Percentiles rank a stretch among this genome's conserved stretches.
Evolutionary conservation across 2,888 invertebrate species (phyloP).

Genomic region (Uropetala carovei): DNA sequence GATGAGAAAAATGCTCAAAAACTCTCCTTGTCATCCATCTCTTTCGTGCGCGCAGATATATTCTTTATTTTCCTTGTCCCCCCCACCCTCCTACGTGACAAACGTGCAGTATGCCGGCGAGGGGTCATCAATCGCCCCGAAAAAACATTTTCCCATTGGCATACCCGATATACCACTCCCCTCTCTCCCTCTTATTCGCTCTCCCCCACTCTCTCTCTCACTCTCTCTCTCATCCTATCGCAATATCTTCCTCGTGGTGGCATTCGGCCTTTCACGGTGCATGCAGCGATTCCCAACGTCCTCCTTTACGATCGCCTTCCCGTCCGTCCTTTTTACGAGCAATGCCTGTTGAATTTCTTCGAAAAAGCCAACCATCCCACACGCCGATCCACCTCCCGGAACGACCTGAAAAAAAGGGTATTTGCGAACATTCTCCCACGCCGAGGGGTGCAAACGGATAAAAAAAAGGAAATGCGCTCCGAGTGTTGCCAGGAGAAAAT

Average conservation of each 20-base stretch:
- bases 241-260: constrained; percentile 41
- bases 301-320: constrained; percentile 19
- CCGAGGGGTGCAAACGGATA: neutral
- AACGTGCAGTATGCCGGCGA: neutral
- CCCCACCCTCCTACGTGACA: neutral
- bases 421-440: constrained; percentile 29
- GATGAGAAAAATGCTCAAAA: neutral
- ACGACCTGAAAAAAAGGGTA: constrained; percentile 10
- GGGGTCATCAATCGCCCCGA: constrained; percentile 45
- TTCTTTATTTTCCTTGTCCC: neutral
- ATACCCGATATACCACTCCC: constrained; percentile 15
- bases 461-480: neutral
- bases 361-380: neutral
- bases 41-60: neutral
- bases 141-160: constrained; percentile 19
- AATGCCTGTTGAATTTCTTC: constrained; percentile 35
- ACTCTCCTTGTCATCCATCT: neutral
- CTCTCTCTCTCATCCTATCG: neutral
- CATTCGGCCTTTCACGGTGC: constrained; percentile 35
- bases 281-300: constrained; percentile 4
- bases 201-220: neutral
- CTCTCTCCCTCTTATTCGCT: neutral
- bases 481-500: neutral
- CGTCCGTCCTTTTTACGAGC: constrained; percentile 20
- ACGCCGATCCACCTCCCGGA: neutral